These are phyloP conservation scores for Peromyscus melanophrys DNA, from an alignment of 2,797 vertebrate genomes.

Conservation along the genomic window DNA sequence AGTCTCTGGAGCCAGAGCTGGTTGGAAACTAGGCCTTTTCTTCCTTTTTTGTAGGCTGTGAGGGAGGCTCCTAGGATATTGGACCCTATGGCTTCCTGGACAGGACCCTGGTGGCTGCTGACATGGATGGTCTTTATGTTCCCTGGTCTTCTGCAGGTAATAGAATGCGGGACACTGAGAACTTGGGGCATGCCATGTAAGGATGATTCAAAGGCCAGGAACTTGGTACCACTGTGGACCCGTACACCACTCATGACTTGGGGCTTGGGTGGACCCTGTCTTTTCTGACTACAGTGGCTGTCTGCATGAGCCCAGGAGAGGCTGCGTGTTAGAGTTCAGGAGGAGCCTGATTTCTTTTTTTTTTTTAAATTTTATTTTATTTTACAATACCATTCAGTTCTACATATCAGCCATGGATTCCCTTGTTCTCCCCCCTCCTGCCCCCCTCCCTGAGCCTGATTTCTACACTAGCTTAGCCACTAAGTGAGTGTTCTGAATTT, in stretches of 20 bases:
- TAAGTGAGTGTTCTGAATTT: background rate
- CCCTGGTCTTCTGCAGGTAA: slow-evolving; percentile 69
- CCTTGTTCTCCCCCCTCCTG: too few species aligned
- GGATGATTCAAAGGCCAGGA: background rate
- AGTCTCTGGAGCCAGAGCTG: background rate
- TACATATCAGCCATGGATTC: too few species aligned
- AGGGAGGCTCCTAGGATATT: background rate
- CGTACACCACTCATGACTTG: background rate
- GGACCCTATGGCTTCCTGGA: slow-evolving; percentile 72
- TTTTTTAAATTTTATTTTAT: too few species aligned
- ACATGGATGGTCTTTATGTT: background rate
- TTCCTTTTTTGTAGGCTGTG: slow-evolving; percentile 51
- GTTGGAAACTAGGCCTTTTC: background rate
- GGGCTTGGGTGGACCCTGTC: background rate
- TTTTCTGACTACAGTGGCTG: background rate
- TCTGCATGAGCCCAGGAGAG: background rate
- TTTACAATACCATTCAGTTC: too few species aligned
- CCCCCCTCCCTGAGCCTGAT: background rate
- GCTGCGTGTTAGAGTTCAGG: background rate
- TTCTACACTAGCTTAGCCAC: background rate
- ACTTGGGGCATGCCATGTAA: background rate
- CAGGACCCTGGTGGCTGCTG: slow-evolving; percentile 29
- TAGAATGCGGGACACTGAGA: background rate
- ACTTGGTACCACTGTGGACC: background rate
- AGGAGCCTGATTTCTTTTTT: background rate